Conservation (phyloP, 2,888 invertebrate genomes). For the Cataglyphis livida region DNA sequence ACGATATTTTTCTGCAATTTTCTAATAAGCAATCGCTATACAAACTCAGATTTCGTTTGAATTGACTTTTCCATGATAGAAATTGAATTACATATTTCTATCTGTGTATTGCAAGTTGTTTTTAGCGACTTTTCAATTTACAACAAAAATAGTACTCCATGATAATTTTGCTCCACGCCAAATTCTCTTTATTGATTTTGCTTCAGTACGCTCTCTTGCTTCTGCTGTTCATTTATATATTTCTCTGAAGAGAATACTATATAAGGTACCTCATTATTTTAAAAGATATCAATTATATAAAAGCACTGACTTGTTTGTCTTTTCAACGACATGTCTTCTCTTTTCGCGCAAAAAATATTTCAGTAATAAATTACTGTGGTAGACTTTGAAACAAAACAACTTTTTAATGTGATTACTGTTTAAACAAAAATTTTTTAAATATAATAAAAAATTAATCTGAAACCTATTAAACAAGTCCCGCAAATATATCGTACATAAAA, state of each 20-base stretch:
- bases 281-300: constrained; percentile 35
- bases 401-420: not conserved
- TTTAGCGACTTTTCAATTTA: constrained; percentile 25
- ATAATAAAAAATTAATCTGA: constrained; percentile 18
- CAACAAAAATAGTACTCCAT: constrained; percentile 40
- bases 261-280: constrained; percentile 14
- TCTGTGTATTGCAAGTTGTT: constrained; percentile 33
- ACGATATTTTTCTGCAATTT: constrained; percentile 43
- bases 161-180: constrained; percentile 61
- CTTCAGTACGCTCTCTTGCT: not conserved
- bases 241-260: constrained; percentile 12
- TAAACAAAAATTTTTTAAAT: not conserved
- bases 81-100: constrained; percentile 20
- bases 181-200: constrained; percentile 70
- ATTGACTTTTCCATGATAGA: constrained; percentile 1
- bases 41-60: constrained; percentile 47
- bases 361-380: too few relatives aligned
- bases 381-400: not conserved
- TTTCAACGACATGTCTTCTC: constrained; percentile 16
- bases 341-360: not conserved
- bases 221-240: not conserved
- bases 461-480: not conserved
- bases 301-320: constrained; percentile 46
- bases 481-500: not conserved
- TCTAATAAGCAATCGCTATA: constrained; percentile 17